phyloP scores from a whole-genome alignment of 2,113 vertebrate genomes.

The Istiophorus platypterus region DNA sequence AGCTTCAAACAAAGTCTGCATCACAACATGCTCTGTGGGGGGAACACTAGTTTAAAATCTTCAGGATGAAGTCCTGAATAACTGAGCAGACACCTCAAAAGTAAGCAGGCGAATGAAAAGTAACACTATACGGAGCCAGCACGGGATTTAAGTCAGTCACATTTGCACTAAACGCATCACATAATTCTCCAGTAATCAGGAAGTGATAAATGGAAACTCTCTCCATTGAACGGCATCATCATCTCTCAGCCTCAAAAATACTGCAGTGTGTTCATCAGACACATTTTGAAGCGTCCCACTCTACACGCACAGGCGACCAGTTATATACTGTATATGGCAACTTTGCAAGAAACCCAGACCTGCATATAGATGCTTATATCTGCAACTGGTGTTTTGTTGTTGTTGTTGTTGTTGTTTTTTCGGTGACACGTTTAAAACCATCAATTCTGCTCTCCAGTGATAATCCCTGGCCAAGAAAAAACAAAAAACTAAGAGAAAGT shows the following conservation, averaged over 20 bases:
- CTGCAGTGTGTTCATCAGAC: slow-evolving; percentile 39
- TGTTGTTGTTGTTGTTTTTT: neutral
- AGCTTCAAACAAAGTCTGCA: slow-evolving; percentile 10
- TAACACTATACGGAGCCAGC: neutral
- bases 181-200: slow-evolving; percentile 47
- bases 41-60: neutral
- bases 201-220: slow-evolving; percentile 65
- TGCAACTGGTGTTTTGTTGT: slow-evolving; percentile 8
- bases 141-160: slow-evolving; percentile 17
- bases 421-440: neutral
- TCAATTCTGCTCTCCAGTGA: neutral
- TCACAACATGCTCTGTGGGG: slow-evolving; percentile 2
- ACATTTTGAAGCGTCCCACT: neutral
- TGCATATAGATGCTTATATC: neutral
- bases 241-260: slow-evolving; percentile 5
- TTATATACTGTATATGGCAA: slow-evolving; percentile 26
- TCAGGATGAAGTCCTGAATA: neutral
- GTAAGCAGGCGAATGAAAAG: neutral
- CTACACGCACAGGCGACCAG: neutral
- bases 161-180: slow-evolving; percentile 23
- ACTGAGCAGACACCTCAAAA: neutral
- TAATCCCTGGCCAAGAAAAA: neutral
- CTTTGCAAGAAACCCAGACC: slow-evolving; percentile 49
- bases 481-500: slow-evolving; percentile 39
- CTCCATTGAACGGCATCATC: slow-evolving; percentile 32